Evolutionary conservation across 2,888 invertebrate genomes (phyloP), one percentile per base, ranked within the genome.

Genomic region (Koerneria pararmatus): DNA sequence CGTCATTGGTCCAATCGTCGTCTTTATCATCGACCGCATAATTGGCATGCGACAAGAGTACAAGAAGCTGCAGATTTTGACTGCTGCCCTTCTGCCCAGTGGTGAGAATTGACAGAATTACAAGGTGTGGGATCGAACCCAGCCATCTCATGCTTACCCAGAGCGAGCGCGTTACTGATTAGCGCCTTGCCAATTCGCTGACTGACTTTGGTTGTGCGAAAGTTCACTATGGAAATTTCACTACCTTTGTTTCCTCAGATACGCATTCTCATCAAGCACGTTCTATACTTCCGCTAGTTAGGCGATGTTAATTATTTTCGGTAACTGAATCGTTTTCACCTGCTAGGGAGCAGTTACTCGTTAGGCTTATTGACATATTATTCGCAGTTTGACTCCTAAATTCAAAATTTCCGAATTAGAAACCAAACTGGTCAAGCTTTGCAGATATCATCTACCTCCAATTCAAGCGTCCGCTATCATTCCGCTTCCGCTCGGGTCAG

Each of bases 381-480:
- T 46, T n/a, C 46, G 46, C 46, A n/a, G 11, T 46, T 46, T 15
- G 46, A 46, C 46, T 46, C n/a, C 46, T 46, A 15, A 29, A 22
- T 65, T 32, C n/a, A n/a, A n/a, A n/a, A n/a, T n/a, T n/a, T n/a
- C n/a, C n/a, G n/a, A n/a, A n/a, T n/a, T n/a, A n/a, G n/a, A n/a
- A n/a, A n/a, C n/a, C n/a, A n/a, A n/a, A n/a, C n/a, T n/a, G 15
- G 8, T 34, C 32, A 19, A 11, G n/a, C 29, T 24, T 65, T 75
- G 32, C 66, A 83, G 85, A 85, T 74, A 84, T 85, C 51, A 84
- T 84, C 65, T 83, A 83, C 90, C 80, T 95, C 60, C 93, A 92
- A 84, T 95, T 94, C 85, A 93, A 93, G 83, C 89, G 95, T 54
- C 95, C 95, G 4, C 93, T 94, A 0, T 93, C 94, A 85, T 89